Evolutionary conservation across 2,888 invertebrate species (phyloP).

Genomic region (Epirrhoe tristata): DNA sequence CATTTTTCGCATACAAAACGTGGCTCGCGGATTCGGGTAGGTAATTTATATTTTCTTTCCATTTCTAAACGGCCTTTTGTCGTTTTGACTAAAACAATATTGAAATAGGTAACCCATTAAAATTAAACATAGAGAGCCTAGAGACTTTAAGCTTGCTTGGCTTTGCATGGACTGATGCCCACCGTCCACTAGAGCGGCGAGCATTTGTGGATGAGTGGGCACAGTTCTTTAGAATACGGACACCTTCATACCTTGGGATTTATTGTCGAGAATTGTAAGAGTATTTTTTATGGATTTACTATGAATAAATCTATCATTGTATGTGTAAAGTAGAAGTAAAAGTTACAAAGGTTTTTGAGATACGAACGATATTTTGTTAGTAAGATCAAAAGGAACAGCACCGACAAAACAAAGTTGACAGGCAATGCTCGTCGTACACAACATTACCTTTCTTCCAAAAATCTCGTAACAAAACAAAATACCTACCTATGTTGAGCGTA

Average conservation of each 20-base stretch:
- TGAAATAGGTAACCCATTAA: neutral
- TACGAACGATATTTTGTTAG: neutral
- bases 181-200: neutral
- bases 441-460: neutral
- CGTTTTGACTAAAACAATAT: neutral
- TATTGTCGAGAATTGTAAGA: too few relatives aligned
- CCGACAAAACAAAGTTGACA: too few relatives aligned
- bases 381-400: too few relatives aligned
- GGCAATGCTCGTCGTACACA: too few relatives aligned
- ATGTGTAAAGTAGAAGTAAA: too few relatives aligned
- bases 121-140: neutral
- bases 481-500: neutral
- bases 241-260: too few relatives aligned
- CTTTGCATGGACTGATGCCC: neutral
- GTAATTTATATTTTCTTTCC: too few relatives aligned
- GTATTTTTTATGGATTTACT: too few relatives aligned
- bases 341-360: neutral
- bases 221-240: neutral
- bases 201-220: neutral
- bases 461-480: conserved; percentile 2
- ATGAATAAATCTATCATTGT: too few relatives aligned
- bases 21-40: too few relatives aligned
- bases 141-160: neutral
- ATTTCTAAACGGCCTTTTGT: neutral
- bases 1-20: too few relatives aligned